phyloP scores from a whole-genome alignment of 2,113 vertebrate genomes.

The Stigmatopora argus region DNA sequence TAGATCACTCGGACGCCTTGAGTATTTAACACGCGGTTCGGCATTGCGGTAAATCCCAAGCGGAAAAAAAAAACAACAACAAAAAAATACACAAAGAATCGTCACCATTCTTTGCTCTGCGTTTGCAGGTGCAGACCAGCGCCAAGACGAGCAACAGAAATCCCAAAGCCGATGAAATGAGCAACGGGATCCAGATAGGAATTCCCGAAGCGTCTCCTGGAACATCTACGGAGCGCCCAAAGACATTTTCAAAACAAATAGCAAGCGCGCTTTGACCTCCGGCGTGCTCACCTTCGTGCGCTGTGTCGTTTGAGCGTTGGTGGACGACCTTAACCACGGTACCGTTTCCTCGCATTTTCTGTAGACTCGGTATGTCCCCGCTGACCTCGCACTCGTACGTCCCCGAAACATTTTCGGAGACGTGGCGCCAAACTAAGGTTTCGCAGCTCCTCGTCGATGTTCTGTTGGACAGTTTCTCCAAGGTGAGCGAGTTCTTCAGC shows the following conservation, averaged over 20 bases:
- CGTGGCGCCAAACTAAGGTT: background rate
- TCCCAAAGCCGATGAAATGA: background rate
- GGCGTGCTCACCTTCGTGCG: background rate
- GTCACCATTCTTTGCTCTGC: background rate
- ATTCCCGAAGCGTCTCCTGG: background rate
- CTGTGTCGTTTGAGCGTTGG: background rate
- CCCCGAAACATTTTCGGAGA: background rate
- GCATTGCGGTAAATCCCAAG: too few relatives aligned
- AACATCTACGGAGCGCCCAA: background rate
- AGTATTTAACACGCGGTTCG: too few relatives aligned
- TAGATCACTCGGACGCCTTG: slow-evolving; percentile 47
- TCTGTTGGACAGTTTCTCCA: too few relatives aligned
- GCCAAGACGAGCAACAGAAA: background rate
- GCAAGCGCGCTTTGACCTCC: background rate
- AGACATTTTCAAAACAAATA: background rate
- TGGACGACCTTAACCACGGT: background rate
- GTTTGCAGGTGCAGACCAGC: background rate
- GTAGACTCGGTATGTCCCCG: rapidly evolving
- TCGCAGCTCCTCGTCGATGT: background rate
- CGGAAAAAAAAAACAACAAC: background rate
- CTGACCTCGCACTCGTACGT: background rate
- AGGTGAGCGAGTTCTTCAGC: background rate
- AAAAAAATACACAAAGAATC: background rate
- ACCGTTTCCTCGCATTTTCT: rapidly evolving
- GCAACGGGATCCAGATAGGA: background rate